Conservation (phyloP, 2,797 vertebrate genomes). For the Eupleurogrammus muticus region DNA sequence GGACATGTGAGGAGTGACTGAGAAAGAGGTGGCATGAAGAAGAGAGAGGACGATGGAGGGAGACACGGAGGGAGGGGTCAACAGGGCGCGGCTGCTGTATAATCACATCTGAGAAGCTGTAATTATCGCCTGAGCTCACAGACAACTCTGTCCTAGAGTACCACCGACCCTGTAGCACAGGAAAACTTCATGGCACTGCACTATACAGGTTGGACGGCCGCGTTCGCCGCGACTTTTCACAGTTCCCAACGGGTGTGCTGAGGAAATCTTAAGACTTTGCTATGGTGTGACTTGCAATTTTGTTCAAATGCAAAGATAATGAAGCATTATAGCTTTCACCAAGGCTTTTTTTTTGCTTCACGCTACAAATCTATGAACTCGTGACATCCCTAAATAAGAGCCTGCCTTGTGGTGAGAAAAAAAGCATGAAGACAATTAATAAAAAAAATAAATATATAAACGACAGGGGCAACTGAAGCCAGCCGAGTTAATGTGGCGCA, state of each 20-base stretch:
- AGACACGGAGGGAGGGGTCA: conserved; percentile 76
- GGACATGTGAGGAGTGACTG: conserved; percentile 58
- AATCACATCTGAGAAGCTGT: conserved; percentile 86
- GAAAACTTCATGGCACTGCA: conserved; percentile 20
- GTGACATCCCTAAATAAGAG: conserved; percentile 22
- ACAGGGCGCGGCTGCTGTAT: conserved; percentile 83
- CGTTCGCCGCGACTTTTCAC: conserved; percentile 12
- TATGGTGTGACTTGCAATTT: conserved; percentile 14
- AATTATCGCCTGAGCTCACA: conserved; percentile 84
- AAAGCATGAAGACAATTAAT: conserved; percentile 31
- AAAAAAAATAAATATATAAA: conserved; percentile 18
- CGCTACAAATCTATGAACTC: conserved; percentile 20
- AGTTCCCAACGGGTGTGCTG: conserved; percentile 3
- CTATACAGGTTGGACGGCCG: conserved; percentile 18
- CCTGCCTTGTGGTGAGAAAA: conserved; percentile 27
- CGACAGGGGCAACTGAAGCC: not conserved
- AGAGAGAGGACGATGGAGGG: conserved; percentile 56
- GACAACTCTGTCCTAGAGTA: conserved; percentile 74
- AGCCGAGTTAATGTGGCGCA: not conserved
- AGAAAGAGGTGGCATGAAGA: conserved; percentile 62
- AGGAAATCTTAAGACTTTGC: conserved; percentile 11
- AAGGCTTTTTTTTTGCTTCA: not conserved
- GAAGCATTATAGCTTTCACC: conserved; percentile 3
- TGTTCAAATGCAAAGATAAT: conserved; percentile 38
- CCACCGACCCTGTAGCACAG: conserved; percentile 62